Evolutionary conservation across 2,113 vertebrate species (phyloP), one percentile per base, ranked within the genome.

Genomic region (Setophaga petechia): DNA sequence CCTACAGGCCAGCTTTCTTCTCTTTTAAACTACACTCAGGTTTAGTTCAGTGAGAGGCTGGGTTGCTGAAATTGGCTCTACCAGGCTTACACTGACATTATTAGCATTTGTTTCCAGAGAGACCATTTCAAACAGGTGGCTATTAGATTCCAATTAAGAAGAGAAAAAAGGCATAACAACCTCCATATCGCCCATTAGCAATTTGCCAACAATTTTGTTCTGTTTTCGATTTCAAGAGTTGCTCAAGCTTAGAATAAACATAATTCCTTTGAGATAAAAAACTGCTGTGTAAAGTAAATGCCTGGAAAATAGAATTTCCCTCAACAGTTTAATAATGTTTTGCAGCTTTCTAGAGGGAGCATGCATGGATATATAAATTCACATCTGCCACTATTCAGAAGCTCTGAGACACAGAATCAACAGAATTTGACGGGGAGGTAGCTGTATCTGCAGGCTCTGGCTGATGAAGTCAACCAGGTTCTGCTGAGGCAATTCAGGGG

Each of bases 181-280:
- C 44, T 95, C 85, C 93, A 41, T 57, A 86, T 52, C 23, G 3
- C 72, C 72, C 72, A 63, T 57, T 67, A 95, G 79, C 87, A 84
- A 90, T 91, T 71, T 91, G 72, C 79, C 76, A 95, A 80, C 57
- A 67, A 57, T 92, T 93, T 68, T 90, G 21, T 67, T 94, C 85
- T 84, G 76, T 2, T 84, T 96, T 81, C 73, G 23, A 52, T 86
- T 96, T 52, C 15, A 5, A 10, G 33, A 88, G 30, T 63, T 93
- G 67, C 67, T 94, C 52, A 88, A 92, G 63, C 85, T 93, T 77
- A 84, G 52, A 89, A 95, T 65, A 94, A 93, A 92, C 44, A 78
- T 51, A 87, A 85, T 90, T 90, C 72, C 72, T 86, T 67, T 52
- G 79, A 93, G 79, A 93, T 77, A 90, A 87, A 92, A 91, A 84